A percentile compares a stretch with the other conserved stretches of the same genome.
These are phyloP conservation scores for Pteronura brasiliensis DNA, from an alignment of 2,113 vertebrate genomes.

Conservation along the genomic window DNA sequence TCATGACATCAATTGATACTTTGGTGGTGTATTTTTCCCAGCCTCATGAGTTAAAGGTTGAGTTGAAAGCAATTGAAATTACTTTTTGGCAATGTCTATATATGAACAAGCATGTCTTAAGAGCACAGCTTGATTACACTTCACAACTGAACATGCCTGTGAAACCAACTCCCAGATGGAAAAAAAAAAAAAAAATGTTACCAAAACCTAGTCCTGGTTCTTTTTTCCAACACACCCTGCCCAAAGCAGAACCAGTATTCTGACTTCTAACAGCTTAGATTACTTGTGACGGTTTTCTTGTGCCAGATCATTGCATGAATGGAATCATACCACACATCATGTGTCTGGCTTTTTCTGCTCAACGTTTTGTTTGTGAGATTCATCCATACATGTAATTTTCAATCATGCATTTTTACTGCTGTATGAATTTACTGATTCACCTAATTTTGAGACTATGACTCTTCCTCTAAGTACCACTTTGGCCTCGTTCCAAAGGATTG, in stretches of 20 bases:
- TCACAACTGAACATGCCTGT: background rate
- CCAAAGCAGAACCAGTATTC: background rate
- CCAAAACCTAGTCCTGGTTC: rapidly evolving
- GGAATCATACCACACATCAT: background rate
- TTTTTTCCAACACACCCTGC: rapidly evolving
- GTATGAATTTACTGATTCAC: background rate
- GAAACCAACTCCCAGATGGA: background rate
- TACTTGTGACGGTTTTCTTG: background rate
- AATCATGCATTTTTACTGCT: background rate
- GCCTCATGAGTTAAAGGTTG: background rate
- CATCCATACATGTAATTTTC: background rate
- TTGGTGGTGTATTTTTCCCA: background rate
- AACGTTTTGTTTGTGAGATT: background rate
- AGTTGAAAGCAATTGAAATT: background rate
- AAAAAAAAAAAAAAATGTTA: background rate
- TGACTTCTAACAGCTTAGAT: background rate
- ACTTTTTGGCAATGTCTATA: background rate
- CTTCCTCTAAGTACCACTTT: background rate
- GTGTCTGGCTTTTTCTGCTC: background rate
- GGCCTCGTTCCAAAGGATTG: background rate
- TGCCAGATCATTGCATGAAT: background rate
- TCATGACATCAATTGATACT: background rate
- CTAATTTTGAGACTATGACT: background rate
- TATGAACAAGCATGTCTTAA: background rate
- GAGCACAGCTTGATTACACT: background rate